A percentile compares a stretch with the other conserved stretches of the same genome.
phyloP scores from a whole-genome alignment of 2,797 vertebrate species.

The Rhynchonycteris naso region DNA sequence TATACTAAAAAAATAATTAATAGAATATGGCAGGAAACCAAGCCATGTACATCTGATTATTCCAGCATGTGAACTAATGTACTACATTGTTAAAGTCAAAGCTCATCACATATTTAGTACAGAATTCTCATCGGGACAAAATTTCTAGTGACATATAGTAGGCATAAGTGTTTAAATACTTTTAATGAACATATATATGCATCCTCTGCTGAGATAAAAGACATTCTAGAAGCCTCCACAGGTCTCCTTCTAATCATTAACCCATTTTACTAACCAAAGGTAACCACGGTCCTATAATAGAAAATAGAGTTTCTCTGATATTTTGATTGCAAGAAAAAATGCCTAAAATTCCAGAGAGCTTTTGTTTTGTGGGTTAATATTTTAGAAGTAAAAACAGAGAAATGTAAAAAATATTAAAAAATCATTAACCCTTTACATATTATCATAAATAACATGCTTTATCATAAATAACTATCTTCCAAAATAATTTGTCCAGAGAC shows the following conservation, averaged over 20 bases:
- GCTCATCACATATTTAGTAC: not conserved
- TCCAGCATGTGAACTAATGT: not conserved
- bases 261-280: not conserved
- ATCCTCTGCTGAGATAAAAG: not conserved
- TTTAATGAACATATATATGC: not conserved
- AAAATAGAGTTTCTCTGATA: conserved; percentile 1
- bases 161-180: conserved; percentile 33
- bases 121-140: not conserved
- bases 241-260: not conserved
- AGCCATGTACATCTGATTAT: not conserved
- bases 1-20: conserved; percentile 27
- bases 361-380: not conserved
- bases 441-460: not conserved
- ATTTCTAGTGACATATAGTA: conserved; percentile 2
- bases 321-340: not conserved
- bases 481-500: not conserved
- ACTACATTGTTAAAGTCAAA: not conserved
- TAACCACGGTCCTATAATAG: conserved; percentile 7
- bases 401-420: not conserved
- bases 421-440: not conserved
- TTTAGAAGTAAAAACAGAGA: no score
- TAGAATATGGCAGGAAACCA: not conserved
- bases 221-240: not conserved
- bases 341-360: not conserved
- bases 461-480: not conserved